phyloP scores from a whole-genome alignment of 1,140 invertebrate genomes.

The Pseudomyrmex sp. region DNA sequence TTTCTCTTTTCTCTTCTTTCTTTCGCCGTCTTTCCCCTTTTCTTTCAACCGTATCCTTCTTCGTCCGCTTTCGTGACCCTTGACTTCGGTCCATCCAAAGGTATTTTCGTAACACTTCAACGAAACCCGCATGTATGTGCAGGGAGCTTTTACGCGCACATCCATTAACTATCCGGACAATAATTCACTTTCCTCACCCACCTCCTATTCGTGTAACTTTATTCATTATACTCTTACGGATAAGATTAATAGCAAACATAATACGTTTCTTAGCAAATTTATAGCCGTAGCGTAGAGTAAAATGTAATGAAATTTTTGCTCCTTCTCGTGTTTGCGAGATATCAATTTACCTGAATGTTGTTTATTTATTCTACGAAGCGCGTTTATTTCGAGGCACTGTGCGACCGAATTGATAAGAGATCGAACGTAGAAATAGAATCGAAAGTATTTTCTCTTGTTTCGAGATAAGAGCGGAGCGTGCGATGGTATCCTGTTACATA shows the following conservation, averaged over 20 bases:
- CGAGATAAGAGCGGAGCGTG: constrained; percentile 4
- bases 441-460: constrained; percentile 35
- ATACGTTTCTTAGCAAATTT: no score
- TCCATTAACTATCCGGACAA: constrained; percentile 8
- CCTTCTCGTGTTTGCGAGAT: no score
- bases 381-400: no score
- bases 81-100: constrained; percentile 5
- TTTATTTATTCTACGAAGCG: background rate
- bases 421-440: constrained; percentile 12
- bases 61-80: constrained; percentile 13
- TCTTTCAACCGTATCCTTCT: constrained; percentile 27
- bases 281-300: no score
- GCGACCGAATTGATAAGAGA: background rate
- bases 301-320: no score
- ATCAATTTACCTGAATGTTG: no score
- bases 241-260: background rate
- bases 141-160: background rate
- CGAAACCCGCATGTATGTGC: background rate
- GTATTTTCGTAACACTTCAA: constrained; percentile 32
- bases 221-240: constrained; percentile 4
- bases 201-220: background rate
- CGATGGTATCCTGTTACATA: background rate
- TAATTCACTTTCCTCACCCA: background rate
- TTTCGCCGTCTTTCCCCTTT: background rate
- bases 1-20: background rate